phyloP scores from a whole-genome alignment of 2,888 invertebrate species.

The Nephrotoma appendiculata region DNA sequence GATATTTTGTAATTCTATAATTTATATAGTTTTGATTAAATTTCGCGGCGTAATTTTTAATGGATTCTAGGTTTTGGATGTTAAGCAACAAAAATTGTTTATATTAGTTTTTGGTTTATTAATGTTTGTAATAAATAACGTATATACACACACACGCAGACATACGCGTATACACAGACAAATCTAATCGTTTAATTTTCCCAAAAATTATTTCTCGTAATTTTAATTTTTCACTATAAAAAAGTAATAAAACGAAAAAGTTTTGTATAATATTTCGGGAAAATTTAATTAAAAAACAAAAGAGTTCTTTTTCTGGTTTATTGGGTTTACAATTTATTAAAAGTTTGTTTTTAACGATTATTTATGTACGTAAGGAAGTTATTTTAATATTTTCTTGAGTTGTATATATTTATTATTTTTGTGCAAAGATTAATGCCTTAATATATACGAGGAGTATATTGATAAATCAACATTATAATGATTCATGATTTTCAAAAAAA shows the following conservation, averaged over 20 bases:
- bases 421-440: not conserved
- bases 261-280: not conserved
- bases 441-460: not conserved
- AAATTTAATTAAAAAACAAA: not conserved
- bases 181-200: not conserved
- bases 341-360: not conserved
- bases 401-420: not conserved
- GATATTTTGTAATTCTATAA: too few relatives aligned
- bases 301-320: not conserved
- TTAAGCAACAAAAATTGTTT: too few relatives aligned
- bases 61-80: too few relatives aligned
- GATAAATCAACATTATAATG: not conserved
- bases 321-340: not conserved
- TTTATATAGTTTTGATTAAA: too few relatives aligned
- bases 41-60: too few relatives aligned
- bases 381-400: not conserved
- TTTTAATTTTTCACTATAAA: not conserved
- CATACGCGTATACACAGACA: not conserved
- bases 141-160: not conserved
- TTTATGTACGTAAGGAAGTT: not conserved
- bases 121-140: not conserved
- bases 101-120: too few relatives aligned
- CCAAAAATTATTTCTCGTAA: not conserved
- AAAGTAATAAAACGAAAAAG: not conserved
- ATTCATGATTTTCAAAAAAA: not conserved